Percentiles rank a stretch among this genome's conserved stretches.
Evolutionary conservation across 2,113 vertebrate genomes (phyloP).

Genomic region (Saimiri boliviensis): DNA sequence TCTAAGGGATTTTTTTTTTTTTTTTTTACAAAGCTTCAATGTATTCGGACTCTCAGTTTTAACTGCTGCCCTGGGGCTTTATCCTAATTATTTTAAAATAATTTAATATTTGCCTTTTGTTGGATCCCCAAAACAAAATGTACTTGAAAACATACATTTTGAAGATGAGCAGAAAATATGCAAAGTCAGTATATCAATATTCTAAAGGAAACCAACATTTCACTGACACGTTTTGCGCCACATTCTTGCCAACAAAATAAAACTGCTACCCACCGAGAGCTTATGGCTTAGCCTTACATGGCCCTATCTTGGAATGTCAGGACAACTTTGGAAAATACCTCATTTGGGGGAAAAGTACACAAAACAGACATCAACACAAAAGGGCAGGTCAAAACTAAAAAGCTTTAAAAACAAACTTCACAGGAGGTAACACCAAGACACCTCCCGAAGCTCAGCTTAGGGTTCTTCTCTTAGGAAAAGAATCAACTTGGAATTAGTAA

Average conservation of each 20-base stretch:
- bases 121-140: not conserved
- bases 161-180: slow-evolving; percentile 6
- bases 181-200: not conserved
- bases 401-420: not conserved
- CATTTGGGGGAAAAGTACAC: not conserved
- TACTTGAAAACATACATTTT: not conserved
- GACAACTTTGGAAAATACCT: not conserved
- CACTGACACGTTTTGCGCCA: not conserved
- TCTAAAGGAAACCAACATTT: not conserved
- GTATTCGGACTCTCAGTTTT: not conserved
- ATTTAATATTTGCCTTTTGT: not conserved
- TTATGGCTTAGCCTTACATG: not conserved
- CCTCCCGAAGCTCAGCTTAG: not conserved
- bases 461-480: not conserved
- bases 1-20: not conserved
- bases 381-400: not conserved
- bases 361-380: not conserved
- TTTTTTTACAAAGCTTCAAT: not conserved
- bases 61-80: not conserved
- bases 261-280: not conserved
- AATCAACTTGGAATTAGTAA: not conserved
- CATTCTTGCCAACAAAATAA: not conserved
- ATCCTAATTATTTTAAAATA: not conserved
- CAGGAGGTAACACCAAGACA: not conserved
- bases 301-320: not conserved